These are phyloP conservation scores for Lamellibrachia satsuma DNA, from an alignment of 2,888 invertebrate genomes.

Conservation along the genomic window DNA sequence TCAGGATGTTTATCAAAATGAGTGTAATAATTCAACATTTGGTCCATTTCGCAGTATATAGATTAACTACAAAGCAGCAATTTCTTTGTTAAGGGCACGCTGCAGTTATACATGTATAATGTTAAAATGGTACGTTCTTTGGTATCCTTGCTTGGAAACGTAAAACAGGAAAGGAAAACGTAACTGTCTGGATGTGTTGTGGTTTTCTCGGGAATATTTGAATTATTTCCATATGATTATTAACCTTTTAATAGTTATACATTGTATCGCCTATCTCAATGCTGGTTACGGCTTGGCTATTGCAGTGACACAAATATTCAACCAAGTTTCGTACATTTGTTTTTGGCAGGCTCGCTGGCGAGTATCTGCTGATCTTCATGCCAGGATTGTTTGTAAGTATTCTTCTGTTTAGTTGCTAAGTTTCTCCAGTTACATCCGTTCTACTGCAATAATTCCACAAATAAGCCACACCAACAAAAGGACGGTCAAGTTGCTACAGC, in stretches of 20 bases:
- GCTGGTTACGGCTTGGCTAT: not conserved
- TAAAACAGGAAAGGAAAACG: not conserved
- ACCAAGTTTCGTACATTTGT: not conserved
- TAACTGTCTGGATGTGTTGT: not conserved
- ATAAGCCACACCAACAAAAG: not conserved
- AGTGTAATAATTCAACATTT: too few relatives aligned
- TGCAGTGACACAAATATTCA: not conserved
- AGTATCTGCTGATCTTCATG: conserved; percentile 36
- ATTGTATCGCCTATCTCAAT: too few relatives aligned
- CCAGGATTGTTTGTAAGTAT: conserved; percentile 40
- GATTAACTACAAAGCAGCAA: too few relatives aligned
- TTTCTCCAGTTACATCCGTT: not conserved
- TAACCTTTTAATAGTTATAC: too few relatives aligned
- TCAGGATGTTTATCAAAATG: too few relatives aligned
- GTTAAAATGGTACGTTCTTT: too few relatives aligned
- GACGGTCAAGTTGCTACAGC: not conserved
- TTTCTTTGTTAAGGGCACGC: too few relatives aligned
- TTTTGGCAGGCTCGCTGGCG: conserved; percentile 35
- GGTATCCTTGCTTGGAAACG: not conserved
- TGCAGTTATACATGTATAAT: too few relatives aligned
- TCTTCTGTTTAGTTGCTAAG: not conserved
- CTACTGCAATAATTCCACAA: not conserved
- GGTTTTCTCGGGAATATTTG: not conserved
- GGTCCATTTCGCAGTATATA: too few relatives aligned
- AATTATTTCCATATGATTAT: not conserved